phyloP scores from a whole-genome alignment of 2,113 vertebrate genomes.

The Loxodonta africana region DNA sequence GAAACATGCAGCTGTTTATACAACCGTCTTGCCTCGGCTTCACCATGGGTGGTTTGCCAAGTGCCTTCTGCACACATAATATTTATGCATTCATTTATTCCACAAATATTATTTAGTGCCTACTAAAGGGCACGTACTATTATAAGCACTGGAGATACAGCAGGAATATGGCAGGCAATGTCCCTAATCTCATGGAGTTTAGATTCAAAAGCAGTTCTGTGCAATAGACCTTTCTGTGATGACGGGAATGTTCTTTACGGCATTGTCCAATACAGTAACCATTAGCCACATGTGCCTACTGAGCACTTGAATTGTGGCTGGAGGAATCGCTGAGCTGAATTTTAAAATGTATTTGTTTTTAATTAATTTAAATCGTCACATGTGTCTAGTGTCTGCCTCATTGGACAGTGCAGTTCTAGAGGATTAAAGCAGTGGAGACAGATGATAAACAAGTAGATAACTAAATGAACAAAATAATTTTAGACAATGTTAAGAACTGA shows the following conservation, averaged over 20 bases:
- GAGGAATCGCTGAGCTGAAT: neutral
- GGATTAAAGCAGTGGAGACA: neutral
- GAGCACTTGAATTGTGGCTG: neutral
- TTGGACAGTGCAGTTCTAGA: neutral
- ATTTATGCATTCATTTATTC: conserved; percentile 1
- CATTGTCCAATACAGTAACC: neutral
- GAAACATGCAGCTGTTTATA: no score
- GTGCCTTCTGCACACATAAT: neutral
- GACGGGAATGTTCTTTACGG: neutral
- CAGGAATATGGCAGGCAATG: neutral
- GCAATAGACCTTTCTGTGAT: neutral
- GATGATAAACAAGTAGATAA: conserved; percentile 4
- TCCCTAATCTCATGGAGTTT: neutral
- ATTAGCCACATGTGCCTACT: neutral
- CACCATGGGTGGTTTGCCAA: neutral
- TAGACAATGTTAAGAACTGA: neutral
- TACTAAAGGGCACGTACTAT: neutral
- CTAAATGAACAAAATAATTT: conserved; percentile 46
- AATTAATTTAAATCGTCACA: neutral
- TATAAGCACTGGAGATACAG: neutral
- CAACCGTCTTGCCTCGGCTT: no score
- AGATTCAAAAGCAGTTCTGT: neutral
- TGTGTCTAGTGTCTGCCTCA: neutral
- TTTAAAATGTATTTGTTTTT: conserved; percentile 53
- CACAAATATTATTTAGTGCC: conserved; percentile 23